Conservation (phyloP, 2,797 vertebrate species). For the Lerista edwardsae region DNA sequence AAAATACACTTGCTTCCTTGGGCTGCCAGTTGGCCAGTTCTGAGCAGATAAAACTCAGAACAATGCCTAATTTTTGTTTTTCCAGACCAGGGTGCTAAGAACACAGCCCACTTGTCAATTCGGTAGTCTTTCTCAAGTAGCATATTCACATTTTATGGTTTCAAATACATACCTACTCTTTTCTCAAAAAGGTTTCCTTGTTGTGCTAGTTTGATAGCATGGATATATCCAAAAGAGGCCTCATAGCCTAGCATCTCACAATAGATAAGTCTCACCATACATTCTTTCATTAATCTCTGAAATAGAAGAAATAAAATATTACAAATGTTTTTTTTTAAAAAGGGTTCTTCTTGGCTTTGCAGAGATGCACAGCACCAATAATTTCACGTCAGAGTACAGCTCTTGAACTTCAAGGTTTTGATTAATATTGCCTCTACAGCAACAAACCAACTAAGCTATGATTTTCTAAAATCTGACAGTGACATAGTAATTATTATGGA, state of each 20-base stretch:
- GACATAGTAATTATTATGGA: not conserved
- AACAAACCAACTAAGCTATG: not conserved
- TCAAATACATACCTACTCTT: constrained; percentile 90
- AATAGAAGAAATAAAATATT: constrained; percentile 53
- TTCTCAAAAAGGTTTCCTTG: constrained; percentile 95
- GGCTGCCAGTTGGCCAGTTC: too few relatives aligned
- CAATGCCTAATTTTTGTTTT: not conserved
- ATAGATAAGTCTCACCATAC: constrained; percentile 96
- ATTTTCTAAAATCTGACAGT: not conserved
- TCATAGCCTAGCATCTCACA: constrained; percentile 99
- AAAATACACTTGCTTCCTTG: too few relatives aligned
- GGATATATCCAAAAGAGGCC: constrained; percentile 94
- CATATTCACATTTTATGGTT: not conserved
- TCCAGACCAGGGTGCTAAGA: not conserved
- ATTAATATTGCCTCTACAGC: not conserved
- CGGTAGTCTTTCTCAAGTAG: not conserved
- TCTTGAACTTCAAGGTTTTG: not conserved
- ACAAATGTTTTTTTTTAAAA: not conserved
- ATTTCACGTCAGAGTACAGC: not conserved
- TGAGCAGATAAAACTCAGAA: not conserved
- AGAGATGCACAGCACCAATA: not conserved
- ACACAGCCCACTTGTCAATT: not conserved
- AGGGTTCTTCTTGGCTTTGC: not conserved
- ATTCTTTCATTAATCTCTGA: constrained; percentile 96
- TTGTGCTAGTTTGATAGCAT: constrained; percentile 98